Conservation (phyloP, 2,888 invertebrate species). For the Drosophila picticornis region DNA sequence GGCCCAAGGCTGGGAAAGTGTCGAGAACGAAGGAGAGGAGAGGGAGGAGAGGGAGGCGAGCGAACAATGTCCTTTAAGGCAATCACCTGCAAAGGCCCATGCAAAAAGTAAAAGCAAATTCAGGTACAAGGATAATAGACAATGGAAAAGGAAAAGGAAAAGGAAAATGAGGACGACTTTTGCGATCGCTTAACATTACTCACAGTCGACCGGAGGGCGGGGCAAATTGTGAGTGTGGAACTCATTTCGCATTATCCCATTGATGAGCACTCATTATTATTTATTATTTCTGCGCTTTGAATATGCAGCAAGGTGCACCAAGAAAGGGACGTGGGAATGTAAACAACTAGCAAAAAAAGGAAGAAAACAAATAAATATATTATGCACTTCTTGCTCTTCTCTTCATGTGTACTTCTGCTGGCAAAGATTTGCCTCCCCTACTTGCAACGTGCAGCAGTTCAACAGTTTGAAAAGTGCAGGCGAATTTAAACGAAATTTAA, state of each 20-base stretch:
- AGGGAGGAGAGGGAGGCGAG: neutral
- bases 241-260: constrained; percentile 80
- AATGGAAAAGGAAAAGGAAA: constrained; percentile 7
- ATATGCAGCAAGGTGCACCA: constrained; percentile 69
- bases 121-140: constrained; percentile 32
- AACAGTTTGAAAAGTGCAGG: constrained; percentile 41
- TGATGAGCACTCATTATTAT: constrained; percentile 79
- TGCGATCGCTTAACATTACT: constrained; percentile 64
- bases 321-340: constrained; percentile 73
- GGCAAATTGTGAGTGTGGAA: constrained; percentile 49
- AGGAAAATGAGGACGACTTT: constrained; percentile 51
- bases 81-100: constrained; percentile 61
- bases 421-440: constrained; percentile 36
- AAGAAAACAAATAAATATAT: constrained; percentile 1
- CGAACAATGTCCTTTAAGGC: constrained; percentile 28
- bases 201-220: constrained; percentile 54
- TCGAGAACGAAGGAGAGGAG: neutral
- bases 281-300: constrained; percentile 63
- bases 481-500: constrained; percentile 76
- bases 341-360: constrained; percentile 58
- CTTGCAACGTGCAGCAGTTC: constrained; percentile 26
- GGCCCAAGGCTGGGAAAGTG: constrained; percentile 59
- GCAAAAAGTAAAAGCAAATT: constrained; percentile 8
- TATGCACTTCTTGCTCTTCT: constrained; percentile 15
- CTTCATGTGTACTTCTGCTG: constrained; percentile 20